Conservation (phyloP, 2,113 vertebrate species). For the Eretmochelys imbricata region DNA sequence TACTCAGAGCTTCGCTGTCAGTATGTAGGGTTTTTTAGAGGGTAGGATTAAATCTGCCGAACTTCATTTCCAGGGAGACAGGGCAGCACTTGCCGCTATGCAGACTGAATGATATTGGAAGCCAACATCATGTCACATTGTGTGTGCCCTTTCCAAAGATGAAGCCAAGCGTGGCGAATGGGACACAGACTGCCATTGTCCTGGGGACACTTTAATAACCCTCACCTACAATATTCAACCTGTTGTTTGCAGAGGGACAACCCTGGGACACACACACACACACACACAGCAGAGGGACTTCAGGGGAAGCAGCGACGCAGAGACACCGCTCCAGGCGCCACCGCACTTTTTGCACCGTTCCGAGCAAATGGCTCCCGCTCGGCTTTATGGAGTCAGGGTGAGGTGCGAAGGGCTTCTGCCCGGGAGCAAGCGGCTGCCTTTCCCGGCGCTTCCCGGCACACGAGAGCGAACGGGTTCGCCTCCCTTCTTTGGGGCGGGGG, state of each 20-base stretch:
- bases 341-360: slow-evolving; percentile 17
- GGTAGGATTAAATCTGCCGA: slow-evolving; percentile 21
- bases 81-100: slow-evolving; percentile 89
- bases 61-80: slow-evolving; percentile 90
- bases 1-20: not conserved
- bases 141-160: slow-evolving; percentile 88
- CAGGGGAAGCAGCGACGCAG: slow-evolving; percentile 59
- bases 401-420: not conserved
- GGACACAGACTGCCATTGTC: slow-evolving; percentile 99
- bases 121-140: slow-evolving; percentile 88
- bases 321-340: slow-evolving; percentile 71
- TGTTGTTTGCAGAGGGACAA: slow-evolving; percentile 97
- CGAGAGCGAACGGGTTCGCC: not conserved
- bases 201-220: slow-evolving; percentile 97
- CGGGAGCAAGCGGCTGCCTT: not conserved
- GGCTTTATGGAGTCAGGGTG: slow-evolving; percentile 22
- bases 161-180: slow-evolving; percentile 96
- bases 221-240: slow-evolving; percentile 99
- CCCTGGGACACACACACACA: slow-evolving; percentile 82
- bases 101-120: slow-evolving; percentile 93
- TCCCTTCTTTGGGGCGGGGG: rapidly evolving
- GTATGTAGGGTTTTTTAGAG: not conserved
- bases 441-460: no score
- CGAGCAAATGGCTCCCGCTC: slow-evolving; percentile 49
- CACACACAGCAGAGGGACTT: slow-evolving; percentile 61